These are phyloP conservation scores for Sinocyclocheilus rhinocerous DNA, from an alignment of 2,113 vertebrate genomes.

Conservation along the genomic window DNA sequence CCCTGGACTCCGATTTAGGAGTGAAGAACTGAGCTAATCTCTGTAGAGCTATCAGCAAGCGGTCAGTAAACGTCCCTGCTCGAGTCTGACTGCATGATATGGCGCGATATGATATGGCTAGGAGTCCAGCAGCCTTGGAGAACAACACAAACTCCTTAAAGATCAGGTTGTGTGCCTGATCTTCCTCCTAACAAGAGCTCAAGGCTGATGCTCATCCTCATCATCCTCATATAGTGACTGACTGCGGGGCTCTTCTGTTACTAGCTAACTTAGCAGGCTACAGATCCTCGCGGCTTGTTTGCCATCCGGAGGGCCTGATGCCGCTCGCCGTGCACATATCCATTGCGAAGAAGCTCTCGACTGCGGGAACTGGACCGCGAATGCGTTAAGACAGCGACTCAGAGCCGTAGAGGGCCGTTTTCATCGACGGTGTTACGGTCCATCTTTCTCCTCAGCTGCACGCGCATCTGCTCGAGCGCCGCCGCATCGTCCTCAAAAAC, in stretches of 20 bases:
- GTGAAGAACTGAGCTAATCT: not conserved
- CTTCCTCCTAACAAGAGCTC: slow-evolving; percentile 45
- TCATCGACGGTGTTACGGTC: slow-evolving; percentile 13
- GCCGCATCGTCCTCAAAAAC: slow-evolving; percentile 4
- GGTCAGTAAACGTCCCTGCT: not conserved
- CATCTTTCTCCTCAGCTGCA: slow-evolving; percentile 59
- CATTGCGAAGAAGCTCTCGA: slow-evolving; percentile 38
- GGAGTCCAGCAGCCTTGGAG: not conserved
- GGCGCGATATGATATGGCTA: not conserved
- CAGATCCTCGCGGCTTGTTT: slow-evolving; percentile 61
- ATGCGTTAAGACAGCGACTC: slow-evolving; percentile 9
- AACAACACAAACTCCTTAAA: not conserved
- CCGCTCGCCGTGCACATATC: slow-evolving; percentile 64
- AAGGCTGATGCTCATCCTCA: slow-evolving; percentile 39
- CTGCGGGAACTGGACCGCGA: slow-evolving; percentile 50
- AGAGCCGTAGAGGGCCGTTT: not conserved
- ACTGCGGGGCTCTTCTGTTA: slow-evolving; percentile 70
- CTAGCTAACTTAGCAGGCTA: slow-evolving; percentile 47
- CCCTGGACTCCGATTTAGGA: not conserved
- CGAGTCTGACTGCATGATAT: slow-evolving; percentile 4
- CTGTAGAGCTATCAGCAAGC: not conserved
- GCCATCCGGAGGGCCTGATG: slow-evolving; percentile 71
- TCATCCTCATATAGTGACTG: slow-evolving; percentile 66
- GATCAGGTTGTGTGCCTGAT: not conserved
- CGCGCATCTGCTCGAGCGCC: slow-evolving; percentile 53